These are phyloP conservation scores for Oxyruncus cristatus DNA, from an alignment of 2,113 vertebrate genomes.

Conservation along the genomic window DNA sequence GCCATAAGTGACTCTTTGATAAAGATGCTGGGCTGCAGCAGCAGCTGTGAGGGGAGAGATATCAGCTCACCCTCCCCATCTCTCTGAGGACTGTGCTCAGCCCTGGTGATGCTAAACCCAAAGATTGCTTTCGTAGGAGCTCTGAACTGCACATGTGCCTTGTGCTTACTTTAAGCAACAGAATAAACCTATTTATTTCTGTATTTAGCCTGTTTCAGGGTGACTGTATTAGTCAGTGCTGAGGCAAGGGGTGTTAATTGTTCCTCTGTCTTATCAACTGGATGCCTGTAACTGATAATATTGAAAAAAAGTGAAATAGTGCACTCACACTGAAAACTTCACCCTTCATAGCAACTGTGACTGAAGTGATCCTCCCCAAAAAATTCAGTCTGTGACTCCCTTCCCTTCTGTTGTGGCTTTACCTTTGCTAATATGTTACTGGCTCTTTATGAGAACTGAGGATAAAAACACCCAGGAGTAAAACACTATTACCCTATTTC, in stretches of 20 bases:
- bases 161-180: not conserved
- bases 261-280: not conserved
- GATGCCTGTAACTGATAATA: not conserved
- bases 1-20: not conserved
- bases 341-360: not conserved
- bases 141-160: not conserved
- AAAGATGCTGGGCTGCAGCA: not conserved
- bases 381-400: not conserved
- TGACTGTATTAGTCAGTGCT: not conserved
- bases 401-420: not conserved
- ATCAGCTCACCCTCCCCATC: not conserved
- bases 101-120: not conserved
- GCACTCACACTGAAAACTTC: not conserved
- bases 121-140: not conserved
- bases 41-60: not conserved
- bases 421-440: not conserved
- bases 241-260: fast-evolving
- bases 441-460: not conserved
- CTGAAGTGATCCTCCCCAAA: not conserved
- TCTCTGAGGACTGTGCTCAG: not conserved
- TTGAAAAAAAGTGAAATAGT: not conserved
- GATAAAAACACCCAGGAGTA: not conserved
- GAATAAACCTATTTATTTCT: not conserved
- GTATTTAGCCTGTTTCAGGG: not conserved
- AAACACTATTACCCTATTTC: not conserved